Evolutionary conservation across 1,140 invertebrate species (phyloP).

Genomic region (Trachymyrmex cornetzi): DNA sequence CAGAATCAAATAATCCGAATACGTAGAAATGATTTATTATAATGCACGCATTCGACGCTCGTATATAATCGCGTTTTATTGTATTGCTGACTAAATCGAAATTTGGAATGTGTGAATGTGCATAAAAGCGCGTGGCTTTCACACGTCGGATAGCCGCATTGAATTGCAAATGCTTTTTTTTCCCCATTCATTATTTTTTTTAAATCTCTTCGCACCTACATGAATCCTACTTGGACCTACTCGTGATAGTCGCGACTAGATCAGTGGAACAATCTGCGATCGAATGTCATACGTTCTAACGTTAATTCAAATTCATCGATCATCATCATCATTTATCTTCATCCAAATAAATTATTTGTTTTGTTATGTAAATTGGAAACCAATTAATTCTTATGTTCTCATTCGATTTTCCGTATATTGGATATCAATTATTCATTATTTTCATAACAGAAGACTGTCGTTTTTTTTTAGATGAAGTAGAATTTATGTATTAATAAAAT

Average conservation of each 20-base stretch:
- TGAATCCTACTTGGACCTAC: not conserved
- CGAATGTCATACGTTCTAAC: constrained; percentile 39
- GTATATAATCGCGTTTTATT: constrained; percentile 47
- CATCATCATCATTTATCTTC: constrained; percentile 28
- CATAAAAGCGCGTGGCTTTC: constrained; percentile 56
- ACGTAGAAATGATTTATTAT: constrained; percentile 50
- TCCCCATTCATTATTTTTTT: constrained; percentile 39
- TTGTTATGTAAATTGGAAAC: not conserved
- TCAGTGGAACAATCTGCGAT: constrained; percentile 9
- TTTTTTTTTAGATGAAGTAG: not conserved
- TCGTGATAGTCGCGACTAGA: constrained; percentile 30
- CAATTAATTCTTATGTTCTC: constrained; percentile 25
- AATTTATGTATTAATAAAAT: constrained; percentile 1
- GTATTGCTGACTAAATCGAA: constrained; percentile 55
- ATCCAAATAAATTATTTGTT: constrained; percentile 33
- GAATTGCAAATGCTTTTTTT: constrained; percentile 63
- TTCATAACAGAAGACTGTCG: not conserved
- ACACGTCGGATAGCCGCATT: constrained; percentile 36
- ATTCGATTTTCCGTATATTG: not conserved
- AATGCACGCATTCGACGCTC: constrained; percentile 40
- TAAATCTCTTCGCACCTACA: not conserved
- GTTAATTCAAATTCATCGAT: constrained; percentile 24
- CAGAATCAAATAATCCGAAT: constrained; percentile 46
- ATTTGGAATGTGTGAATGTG: constrained; percentile 28
- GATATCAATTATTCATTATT: not conserved